Percentiles rank a stretch among this genome's conserved stretches.
These are phyloP conservation scores for Rhabdomys dilectus DNA, from an alignment of 2,113 vertebrate species.

Conservation along the genomic window DNA sequence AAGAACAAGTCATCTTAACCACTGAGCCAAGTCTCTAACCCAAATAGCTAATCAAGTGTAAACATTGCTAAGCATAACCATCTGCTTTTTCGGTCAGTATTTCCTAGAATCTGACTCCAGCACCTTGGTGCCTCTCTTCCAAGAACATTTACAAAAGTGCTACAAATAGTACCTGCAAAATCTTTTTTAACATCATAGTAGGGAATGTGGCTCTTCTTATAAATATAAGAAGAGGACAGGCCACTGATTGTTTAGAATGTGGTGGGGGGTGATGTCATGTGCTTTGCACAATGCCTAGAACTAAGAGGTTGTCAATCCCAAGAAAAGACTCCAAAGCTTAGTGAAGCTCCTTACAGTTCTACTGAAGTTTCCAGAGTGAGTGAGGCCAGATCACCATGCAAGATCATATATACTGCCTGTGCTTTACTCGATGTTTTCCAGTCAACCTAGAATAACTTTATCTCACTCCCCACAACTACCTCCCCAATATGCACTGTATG, in stretches of 20 bases:
- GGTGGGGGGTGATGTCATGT: neutral
- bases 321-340: neutral
- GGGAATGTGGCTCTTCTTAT: neutral
- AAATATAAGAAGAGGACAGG: neutral
- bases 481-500: neutral
- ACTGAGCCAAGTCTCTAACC: neutral
- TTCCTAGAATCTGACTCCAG: slow-evolving; percentile 49
- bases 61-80: neutral
- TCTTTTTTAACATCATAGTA: slow-evolving; percentile 10
- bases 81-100: neutral
- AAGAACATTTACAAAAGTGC: slow-evolving; percentile 13
- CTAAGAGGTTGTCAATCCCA: neutral
- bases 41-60: neutral
- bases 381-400: neutral
- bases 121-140: neutral
- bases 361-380: neutral
- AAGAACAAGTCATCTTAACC: neutral
- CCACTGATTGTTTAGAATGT: neutral
- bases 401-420: neutral
- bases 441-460: neutral
- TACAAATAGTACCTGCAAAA: neutral
- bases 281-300: neutral
- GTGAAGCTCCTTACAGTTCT: neutral
- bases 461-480: neutral
- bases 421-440: neutral